Evolutionary conservation across 2,888 invertebrate genomes (phyloP).

Genomic region (Ennomos fuscantarius): DNA sequence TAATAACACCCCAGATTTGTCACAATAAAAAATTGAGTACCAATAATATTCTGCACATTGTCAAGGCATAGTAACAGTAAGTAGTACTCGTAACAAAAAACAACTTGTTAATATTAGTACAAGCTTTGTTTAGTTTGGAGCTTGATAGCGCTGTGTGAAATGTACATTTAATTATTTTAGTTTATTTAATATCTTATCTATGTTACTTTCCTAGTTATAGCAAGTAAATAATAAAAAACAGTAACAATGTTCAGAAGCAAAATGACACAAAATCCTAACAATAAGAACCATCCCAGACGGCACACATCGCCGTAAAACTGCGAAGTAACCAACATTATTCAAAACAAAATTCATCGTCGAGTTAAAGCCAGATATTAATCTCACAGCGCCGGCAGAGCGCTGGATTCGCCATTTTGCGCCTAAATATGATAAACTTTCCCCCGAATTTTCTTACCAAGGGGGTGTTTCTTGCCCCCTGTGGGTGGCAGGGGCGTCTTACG

Average conservation of each 20-base stretch:
- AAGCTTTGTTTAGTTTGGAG: no score
- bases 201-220: no score
- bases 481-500: slow-evolving; percentile 76
- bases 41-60: no score
- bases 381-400: slow-evolving; percentile 79
- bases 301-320: slow-evolving; percentile 58
- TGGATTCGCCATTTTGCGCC: slow-evolving; percentile 85
- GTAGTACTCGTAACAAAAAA: no score
- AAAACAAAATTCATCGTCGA: slow-evolving; percentile 80
- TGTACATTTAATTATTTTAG: no score
- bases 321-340: slow-evolving; percentile 75
- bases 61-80: no score
- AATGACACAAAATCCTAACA: slow-evolving; percentile 11
- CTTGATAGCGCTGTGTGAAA: no score
- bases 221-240: no score
- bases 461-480: slow-evolving; percentile 65
- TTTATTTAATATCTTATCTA: no score
- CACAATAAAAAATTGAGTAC: no score
- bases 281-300: slow-evolving; percentile 8
- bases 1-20: no score
- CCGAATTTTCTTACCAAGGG: slow-evolving; percentile 76
- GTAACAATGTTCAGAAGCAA: slow-evolving; percentile 15
- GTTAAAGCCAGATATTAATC: slow-evolving; percentile 84
- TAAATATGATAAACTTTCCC: slow-evolving; percentile 86
- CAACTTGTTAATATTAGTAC: no score